Evolutionary conservation across 2,888 invertebrate genomes (phyloP), one percentile per base, ranked within the genome.

Genomic region (Dolichomitus sp.): DNA sequence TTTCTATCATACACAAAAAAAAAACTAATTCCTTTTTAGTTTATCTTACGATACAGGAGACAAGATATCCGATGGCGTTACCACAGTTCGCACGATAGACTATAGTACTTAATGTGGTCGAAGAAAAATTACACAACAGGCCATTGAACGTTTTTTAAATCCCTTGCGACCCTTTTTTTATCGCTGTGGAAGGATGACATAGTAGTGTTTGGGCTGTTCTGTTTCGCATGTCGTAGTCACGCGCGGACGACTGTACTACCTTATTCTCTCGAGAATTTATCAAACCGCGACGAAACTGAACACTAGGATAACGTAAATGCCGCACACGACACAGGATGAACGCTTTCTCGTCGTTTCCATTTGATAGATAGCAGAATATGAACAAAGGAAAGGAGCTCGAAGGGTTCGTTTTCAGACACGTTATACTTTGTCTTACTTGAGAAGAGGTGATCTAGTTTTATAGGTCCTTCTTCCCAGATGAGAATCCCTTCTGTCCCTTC

Each of bases 191-290:
- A 30, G 23, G 54, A 42, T 30, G n/a, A 37, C 48, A 23, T 19
- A 19, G 7, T 52, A 9, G 40, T 17, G 63, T 52, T 19, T 45
- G 50, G 52, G 33, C 23, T 52, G 45, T 4, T 59, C 45, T 5
- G 19, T 66, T 66, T 59, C 48, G 19, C 54, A 57, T 42, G 37
- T 14, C 14, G 14, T 17, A 70, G 59, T 50, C 63, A 78, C 42
- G 42, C 33, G 61, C 9, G 19, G 65, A 63, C 48, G 70, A 50
- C 59, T 59, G 17, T 30, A 33, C 37, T 37, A 37, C 37, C 33
- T 61, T 69, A 37, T 19, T 9, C 50, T 57, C 19, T 30, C 37
- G 65, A 45, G 37, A 48, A 66, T 76, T 75, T 65, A 66, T 76
- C 50, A 70, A 66, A 70, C 50, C n/a, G 12, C 52, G 33, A 27